phyloP scores from a whole-genome alignment of 2,113 vertebrate species.

The Neolamprologus falcicula region DNA sequence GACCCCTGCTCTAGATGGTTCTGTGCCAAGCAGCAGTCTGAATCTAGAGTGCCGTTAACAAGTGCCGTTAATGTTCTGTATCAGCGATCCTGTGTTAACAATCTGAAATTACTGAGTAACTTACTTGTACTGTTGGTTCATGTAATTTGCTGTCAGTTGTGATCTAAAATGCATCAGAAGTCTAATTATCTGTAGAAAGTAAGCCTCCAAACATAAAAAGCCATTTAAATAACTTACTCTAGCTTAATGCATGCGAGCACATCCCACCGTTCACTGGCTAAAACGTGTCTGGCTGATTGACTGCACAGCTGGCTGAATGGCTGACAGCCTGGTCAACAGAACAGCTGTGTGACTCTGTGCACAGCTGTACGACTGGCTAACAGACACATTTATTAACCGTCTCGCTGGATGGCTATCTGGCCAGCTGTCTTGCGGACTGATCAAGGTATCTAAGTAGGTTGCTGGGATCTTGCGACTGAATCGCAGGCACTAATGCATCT shows the following conservation, averaged over 20 bases:
- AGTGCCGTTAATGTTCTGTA: neutral
- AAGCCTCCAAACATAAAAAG: neutral
- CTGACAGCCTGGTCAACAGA: neutral
- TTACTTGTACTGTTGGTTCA: neutral
- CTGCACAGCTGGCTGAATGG: constrained; percentile 7
- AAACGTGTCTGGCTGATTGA: neutral
- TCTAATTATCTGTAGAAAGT: neutral
- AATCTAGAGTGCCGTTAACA: neutral
- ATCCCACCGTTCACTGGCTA: neutral
- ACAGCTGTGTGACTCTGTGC: constrained; percentile 31
- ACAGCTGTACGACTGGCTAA: constrained; percentile 35
- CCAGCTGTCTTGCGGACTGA: constrained; percentile 6
- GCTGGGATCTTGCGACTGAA: neutral
- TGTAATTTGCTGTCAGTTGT: neutral
- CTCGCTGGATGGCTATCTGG: neutral
- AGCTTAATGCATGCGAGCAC: neutral
- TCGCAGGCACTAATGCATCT: neutral
- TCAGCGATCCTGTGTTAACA: neutral
- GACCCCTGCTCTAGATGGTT: neutral
- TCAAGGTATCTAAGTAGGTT: neutral
- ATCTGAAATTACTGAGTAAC: neutral
- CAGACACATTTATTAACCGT: constrained; percentile 8
- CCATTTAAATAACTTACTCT: neutral
- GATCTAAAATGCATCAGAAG: neutral
- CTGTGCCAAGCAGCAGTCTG: neutral